Base-by-base conservation (phyloP, 2,797 vertebrate species). In the Sciaenops ocellatus region DNA sequence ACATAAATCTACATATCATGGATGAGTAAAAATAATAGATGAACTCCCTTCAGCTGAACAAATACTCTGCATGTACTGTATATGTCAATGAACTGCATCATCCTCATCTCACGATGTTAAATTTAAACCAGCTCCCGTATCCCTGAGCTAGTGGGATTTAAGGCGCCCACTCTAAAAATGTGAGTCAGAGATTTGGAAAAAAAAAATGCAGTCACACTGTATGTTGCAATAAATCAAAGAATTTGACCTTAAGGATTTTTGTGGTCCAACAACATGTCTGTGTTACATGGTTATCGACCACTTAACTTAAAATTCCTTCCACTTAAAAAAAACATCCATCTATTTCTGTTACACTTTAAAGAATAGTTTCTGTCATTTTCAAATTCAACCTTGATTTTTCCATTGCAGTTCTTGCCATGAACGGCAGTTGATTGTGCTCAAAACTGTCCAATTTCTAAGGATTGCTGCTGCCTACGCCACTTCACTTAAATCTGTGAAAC, bases 1-100 rank as follows among this genome's bases (percentile, higher is more conserved):
- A 89, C 88, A 90, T 85, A 73, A 79, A 90, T 90, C 87, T 85
- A 89, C 88, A 89, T 83, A 86, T 75, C 81, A 88, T 82, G 87
- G 86, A 73, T 91, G 87, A 90, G 69, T 78, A 78, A 79, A 86
- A 88, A 88, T 87, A 91, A 88, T 85, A 82, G 85, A 89, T 76
- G 73, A 80, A 84, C 57, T 85, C 85, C 63, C 75, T 76, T 41
- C 41, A 80, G 82, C 75, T 52, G 83, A 90, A 88, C 85, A 91
- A 85, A 90, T 80, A 81, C 76, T 67, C 84, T 74, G 81, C 76
- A 51, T 85, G 80, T 68, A 81, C 57, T 70, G 66, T 83, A 82
- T 82, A 77, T 91, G 80, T 90, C 89, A 90, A 52, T 82, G 83
- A 91, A 77, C 87, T 68, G 82, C 85, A 84, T 69, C 68, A 63